Evolutionary conservation across 2,888 invertebrate species (phyloP), one percentile per base, ranked within the genome.

Genomic region (Ectemnius cavifrons): DNA sequence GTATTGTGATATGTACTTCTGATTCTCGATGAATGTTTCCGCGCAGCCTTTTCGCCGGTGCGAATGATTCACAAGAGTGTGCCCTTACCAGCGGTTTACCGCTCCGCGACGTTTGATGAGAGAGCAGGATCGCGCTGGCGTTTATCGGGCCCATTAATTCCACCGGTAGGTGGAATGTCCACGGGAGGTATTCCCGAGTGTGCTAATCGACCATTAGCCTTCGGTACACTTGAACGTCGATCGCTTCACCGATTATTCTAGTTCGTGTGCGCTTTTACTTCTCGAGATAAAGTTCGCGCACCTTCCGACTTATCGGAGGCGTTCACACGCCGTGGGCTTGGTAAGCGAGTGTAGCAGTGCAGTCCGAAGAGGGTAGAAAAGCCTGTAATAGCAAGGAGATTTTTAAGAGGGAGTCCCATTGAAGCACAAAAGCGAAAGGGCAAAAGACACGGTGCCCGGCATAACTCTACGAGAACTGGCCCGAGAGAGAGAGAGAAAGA

Each of bases 401-500:
- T 52, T 16, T 16, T 16, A 52, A 52, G 52, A 14, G 63, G n/a
- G 52, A 49, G n/a, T 63, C 28, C 27, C 27, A 63, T 56, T n/a
- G 18, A 37, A 63, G 64, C 59, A 52, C 70, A 28, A 59, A 23
- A 52, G 47, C 62, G 46, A 71, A 6, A 65, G 60, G 52, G 67
- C 62, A 58, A 62, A 66, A 65, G 71, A 69, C 66, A 71, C 27
- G 61, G 65, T 58, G 65, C 70, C 64, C 77, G 83, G 75, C 85
- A 87, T 86, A 87, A 87, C 84, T 86, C 84, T 81, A 75, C 71
- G 75, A 76, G 79, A 82, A 79, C 82, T 79, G 82, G 78, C 70
- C 47, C 57, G 67, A 67, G 71, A 59, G 65, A 56, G 63, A 56
- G 65, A 70, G 72, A 60, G 67, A 65, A 72, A 66, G 78, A 11